Conservation (phyloP, 2,797 vertebrate genomes). For the Trematomus bernacchii region DNA sequence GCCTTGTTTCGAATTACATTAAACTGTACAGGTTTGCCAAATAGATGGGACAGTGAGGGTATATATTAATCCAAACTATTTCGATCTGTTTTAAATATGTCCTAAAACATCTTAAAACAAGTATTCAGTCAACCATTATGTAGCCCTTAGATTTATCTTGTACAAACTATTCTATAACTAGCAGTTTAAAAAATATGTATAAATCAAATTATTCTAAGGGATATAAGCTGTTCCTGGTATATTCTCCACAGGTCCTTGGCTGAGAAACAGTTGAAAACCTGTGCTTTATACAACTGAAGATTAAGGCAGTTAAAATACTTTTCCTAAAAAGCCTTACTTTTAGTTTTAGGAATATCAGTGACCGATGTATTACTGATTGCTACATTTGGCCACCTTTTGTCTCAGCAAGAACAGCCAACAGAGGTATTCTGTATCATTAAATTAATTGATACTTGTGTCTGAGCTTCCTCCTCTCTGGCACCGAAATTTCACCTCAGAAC, state of each 20-base stretch:
- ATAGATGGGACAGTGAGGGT: no score
- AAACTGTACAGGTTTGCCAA: no score
- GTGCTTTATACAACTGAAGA: background rate
- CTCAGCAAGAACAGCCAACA: constrained; percentile 6
- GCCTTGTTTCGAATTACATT: no score
- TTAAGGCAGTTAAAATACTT: background rate
- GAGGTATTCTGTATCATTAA: constrained; percentile 29
- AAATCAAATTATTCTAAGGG: no score
- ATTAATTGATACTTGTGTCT: constrained; percentile 26
- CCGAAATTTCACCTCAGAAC: constrained; percentile 7
- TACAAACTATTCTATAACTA: no score
- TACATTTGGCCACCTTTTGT: constrained; percentile 9
- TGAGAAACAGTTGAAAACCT: no score
- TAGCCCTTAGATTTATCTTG: no score
- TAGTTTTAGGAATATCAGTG: background rate
- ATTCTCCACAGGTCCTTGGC: no score
- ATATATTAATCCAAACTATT: background rate
- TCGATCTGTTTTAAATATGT: background rate
- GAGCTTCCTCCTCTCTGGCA: constrained; percentile 12
- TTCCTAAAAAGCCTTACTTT: background rate
- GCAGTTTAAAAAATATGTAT: no score
- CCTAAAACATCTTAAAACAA: no score
- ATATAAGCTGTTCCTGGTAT: no score
- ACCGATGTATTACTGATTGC: background rate
- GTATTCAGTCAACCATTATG: no score